Evolutionary conservation across 2,888 invertebrate genomes (phyloP).

Genomic region (Heliconius hortense): DNA sequence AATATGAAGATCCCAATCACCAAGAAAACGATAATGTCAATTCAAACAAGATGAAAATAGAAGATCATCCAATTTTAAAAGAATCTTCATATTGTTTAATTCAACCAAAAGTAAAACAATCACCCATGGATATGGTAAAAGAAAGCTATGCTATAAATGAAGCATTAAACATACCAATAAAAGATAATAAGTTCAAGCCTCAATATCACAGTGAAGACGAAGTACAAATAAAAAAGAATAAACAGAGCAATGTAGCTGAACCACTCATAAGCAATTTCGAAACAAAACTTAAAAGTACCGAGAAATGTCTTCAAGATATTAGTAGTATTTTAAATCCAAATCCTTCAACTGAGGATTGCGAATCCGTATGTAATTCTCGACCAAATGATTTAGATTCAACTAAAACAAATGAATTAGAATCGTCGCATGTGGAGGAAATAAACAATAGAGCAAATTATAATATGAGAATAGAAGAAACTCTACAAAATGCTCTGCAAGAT

Average conservation of each 20-base stretch:
- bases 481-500: slow-evolving; percentile 60
- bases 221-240: slow-evolving; percentile 42
- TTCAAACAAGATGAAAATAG: slow-evolving; percentile 43
- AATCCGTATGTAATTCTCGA: neutral
- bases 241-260: slow-evolving; percentile 47
- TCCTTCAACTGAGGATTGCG: slow-evolving; percentile 2
- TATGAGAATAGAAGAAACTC: slow-evolving; percentile 61
- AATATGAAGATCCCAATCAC: slow-evolving; percentile 55
- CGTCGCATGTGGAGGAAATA: neutral
- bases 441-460: slow-evolving; percentile 50
- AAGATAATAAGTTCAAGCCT: slow-evolving; percentile 57
- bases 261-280: slow-evolving; percentile 60
- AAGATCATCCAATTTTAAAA: slow-evolving; percentile 56
- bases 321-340: slow-evolving; percentile 54
- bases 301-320: slow-evolving; percentile 60
- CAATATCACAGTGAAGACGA: slow-evolving; percentile 50
- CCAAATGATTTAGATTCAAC: neutral
- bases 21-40: slow-evolving; percentile 40
- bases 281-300: slow-evolving; percentile 63
- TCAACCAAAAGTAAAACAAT: slow-evolving; percentile 53
- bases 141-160: slow-evolving; percentile 67
- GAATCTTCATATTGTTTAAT: slow-evolving; percentile 62
- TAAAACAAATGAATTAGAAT: neutral
- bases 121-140: slow-evolving; percentile 59
- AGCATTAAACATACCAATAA: slow-evolving; percentile 65